phyloP scores from a whole-genome alignment of 2,113 vertebrate genomes.

The Catharus minimus region DNA sequence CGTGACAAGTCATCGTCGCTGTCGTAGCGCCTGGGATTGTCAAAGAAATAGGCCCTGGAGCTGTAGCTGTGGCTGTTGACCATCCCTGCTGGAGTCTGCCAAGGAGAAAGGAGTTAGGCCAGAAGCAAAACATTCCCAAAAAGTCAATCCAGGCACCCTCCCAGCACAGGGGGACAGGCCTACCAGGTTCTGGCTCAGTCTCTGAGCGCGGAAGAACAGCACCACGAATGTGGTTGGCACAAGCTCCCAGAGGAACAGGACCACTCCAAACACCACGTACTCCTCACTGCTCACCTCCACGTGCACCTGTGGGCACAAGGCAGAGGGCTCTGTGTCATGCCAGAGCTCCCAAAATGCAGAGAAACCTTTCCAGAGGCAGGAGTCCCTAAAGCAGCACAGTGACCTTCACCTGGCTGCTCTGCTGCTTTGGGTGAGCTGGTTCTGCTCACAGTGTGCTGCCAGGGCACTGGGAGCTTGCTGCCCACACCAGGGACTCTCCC shows the following conservation, averaged over 20 bases:
- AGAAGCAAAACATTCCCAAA: background rate
- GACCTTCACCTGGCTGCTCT: background rate
- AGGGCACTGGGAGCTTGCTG: background rate
- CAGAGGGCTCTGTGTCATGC: background rate
- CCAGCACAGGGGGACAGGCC: constrained; percentile 1
- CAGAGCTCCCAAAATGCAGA: background rate
- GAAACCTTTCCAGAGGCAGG: background rate
- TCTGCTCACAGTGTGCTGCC: background rate
- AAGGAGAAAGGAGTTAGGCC: background rate
- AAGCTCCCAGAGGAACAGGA: constrained; percentile 95
- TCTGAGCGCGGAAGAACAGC: constrained; percentile 93
- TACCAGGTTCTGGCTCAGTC: constrained; percentile 92
- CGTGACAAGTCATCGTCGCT: constrained; percentile 94
- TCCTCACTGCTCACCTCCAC: constrained; percentile 82
- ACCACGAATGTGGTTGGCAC: constrained; percentile 90
- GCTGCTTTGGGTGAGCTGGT: background rate
- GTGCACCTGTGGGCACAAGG: constrained; percentile 72
- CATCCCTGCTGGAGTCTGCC: constrained; percentile 89
- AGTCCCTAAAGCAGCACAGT: background rate
- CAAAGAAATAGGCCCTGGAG: constrained; percentile 95
- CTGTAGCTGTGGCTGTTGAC: constrained; percentile 93
- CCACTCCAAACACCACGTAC: constrained; percentile 89
- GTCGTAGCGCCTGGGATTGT: constrained; percentile 93
- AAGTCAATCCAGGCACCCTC: background rate
- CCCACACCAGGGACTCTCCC: background rate